A percentile compares a stretch with the other conserved stretches of the same genome.
Conservation (phyloP, 2,888 invertebrate species). For the Meloe dianella region DNA sequence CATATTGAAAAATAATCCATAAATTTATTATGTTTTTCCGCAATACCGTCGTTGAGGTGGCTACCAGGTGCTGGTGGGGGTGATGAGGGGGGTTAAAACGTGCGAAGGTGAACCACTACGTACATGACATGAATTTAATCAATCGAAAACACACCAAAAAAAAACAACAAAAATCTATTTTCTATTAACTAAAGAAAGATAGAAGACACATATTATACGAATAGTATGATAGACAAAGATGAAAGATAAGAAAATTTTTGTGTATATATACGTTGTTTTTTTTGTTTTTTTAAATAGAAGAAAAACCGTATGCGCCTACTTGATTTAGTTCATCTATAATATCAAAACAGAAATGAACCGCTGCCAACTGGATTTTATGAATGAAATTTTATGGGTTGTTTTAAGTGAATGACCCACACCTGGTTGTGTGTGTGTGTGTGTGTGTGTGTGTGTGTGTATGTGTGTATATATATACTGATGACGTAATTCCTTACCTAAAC, state of each 20-base stretch:
- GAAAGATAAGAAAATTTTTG: neutral
- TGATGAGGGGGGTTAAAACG: neutral
- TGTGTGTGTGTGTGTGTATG: too few species aligned
- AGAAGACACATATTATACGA: neutral
- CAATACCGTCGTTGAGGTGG: too few species aligned
- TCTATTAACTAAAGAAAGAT: neutral
- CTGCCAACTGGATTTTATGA: constrained; percentile 12
- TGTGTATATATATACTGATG: neutral
- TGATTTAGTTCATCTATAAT: neutral
- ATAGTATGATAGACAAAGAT: neutral
- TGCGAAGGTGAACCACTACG: constrained; percentile 2
- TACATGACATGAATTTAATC: neutral
- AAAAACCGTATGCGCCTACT: neutral
- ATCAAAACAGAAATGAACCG: neutral
- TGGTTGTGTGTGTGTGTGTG: too few species aligned
- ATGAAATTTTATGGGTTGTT: neutral
- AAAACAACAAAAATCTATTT: too few species aligned
- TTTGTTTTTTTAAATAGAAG: too few species aligned
- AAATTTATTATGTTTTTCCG: constrained; percentile 9
- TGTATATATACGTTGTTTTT: too few species aligned
- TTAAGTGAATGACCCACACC: constrained; percentile 4
- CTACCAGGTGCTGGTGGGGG: too few species aligned
- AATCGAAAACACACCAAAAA: neutral
- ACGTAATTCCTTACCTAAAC: neutral
- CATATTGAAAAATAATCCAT: too few species aligned